Percentiles rank a stretch among this genome's conserved stretches.
Conservation (phyloP, 2,888 invertebrate genomes). For the Plagodis pulveraria region DNA sequence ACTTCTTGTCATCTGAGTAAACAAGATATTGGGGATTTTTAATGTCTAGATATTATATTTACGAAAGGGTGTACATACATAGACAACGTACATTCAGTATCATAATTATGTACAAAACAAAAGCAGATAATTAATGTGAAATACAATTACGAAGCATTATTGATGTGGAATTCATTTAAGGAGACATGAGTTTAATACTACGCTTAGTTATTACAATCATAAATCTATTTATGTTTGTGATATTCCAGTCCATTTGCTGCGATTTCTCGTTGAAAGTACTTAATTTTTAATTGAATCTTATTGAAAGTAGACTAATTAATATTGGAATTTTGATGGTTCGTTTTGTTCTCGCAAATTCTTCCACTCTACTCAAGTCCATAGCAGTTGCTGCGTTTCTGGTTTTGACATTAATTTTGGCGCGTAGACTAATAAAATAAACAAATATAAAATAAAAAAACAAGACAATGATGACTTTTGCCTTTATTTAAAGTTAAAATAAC, state of each 20-base stretch:
- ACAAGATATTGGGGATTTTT: constrained; percentile 22
- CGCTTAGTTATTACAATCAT: too few species aligned
- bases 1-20: constrained; percentile 35
- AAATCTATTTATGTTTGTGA: not conserved
- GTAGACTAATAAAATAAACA: constrained; percentile 52
- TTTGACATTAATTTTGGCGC: constrained; percentile 57
- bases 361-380: constrained; percentile 56
- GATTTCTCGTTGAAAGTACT: not conserved
- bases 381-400: constrained; percentile 49
- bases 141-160: too few species aligned
- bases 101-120: too few species aligned
- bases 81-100: too few species aligned
- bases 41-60: too few species aligned
- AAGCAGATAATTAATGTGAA: too few species aligned
- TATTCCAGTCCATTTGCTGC: not conserved
- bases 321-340: constrained; percentile 67
- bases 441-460: not conserved
- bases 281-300: not conserved
- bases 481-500: too few species aligned
- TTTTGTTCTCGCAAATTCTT: constrained; percentile 66
- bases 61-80: not conserved
- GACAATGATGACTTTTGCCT: too few species aligned
- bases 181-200: too few species aligned
- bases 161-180: too few species aligned
- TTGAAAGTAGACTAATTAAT: too few species aligned